These are phyloP conservation scores for Bambusicola thoracicus DNA, from an alignment of 2,113 vertebrate genomes.

Conservation along the genomic window DNA sequence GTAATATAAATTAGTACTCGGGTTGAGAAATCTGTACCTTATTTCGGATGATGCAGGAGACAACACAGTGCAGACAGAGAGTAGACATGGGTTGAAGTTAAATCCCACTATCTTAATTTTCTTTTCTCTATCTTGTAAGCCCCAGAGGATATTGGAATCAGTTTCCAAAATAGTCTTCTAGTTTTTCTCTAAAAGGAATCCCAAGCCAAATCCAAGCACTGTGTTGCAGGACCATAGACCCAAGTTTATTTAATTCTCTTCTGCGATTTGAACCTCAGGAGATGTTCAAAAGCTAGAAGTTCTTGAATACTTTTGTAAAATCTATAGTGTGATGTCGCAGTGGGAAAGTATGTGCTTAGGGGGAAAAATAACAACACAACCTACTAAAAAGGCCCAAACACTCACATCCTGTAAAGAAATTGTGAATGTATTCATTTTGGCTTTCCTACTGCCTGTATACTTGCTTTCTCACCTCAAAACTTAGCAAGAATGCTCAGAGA, in stretches of 20 bases:
- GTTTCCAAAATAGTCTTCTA: background rate
- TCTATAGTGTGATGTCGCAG: background rate
- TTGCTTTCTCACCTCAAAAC: background rate
- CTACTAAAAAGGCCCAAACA: too few relatives aligned
- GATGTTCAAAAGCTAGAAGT: background rate
- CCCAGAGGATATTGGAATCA: background rate
- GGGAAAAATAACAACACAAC: background rate
- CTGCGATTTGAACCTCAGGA: background rate
- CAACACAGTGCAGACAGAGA: background rate
- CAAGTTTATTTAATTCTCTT: background rate
- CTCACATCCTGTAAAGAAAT: background rate
- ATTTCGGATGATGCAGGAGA: background rate
- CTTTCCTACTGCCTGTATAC: background rate
- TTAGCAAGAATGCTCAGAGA: background rate
- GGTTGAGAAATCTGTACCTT: background rate
- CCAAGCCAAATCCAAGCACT: background rate
- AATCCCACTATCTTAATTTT: background rate
- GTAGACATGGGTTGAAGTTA: background rate
- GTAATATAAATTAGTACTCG: conserved; percentile 43
- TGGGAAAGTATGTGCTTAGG: background rate
- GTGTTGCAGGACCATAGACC: background rate
- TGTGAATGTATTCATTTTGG: background rate
- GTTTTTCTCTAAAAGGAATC: background rate
- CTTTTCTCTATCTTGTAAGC: background rate
- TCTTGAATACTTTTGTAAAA: background rate